Evolutionary conservation across 2,113 vertebrate genomes (phyloP), one percentile per base, ranked within the genome.

Genomic region (Rafetus swinhoei): DNA sequence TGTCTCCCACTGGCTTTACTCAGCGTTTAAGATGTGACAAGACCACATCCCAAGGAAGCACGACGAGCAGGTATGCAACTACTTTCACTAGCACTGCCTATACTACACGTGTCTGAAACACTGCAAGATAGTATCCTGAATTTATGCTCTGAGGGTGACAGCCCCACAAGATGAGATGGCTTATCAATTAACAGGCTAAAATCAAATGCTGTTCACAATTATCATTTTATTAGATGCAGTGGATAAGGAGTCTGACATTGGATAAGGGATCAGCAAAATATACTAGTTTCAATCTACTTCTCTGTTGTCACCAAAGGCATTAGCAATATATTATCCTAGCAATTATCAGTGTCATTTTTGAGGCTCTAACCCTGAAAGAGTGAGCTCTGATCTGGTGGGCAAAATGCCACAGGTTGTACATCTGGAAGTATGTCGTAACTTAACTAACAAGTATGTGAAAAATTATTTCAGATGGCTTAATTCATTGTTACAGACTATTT

Each of bases 201-300:
- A 94, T 93, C 89, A 90, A 93, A 82, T 92, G 79, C 84, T 89
- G 91, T 94, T 91, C 93, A 90, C 86, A 91, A 86, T 65, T 92
- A 92, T 87, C 94, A 97, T 94, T 87, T 93, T 86, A 95, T 97
- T 95, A 96, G 90, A 81, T 93, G 84, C 62, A 87, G 53, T 59
- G 89, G 81, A 60, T 59, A 90, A 85, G 86, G 69, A 95, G 80
- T 86, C 92, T 86, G 95, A 90, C 87, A 87, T 93, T 93, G 90
- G 84, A 92, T 96, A 93, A 94, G 65, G n/a, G 27, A 90, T 96
- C 95, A 96, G 93, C 87, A 89, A 91, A 95, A 86, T 54, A 90
- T 45, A 94, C 94, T 90, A 95, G 74, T 77, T 90, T 54, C 93
- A 87, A 86, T 81, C 86, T 89, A 88, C 82, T 0, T 4, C 90